Conservation (phyloP, 2,113 vertebrate genomes). For the Rhynchopsitta pachyrhyncha region DNA sequence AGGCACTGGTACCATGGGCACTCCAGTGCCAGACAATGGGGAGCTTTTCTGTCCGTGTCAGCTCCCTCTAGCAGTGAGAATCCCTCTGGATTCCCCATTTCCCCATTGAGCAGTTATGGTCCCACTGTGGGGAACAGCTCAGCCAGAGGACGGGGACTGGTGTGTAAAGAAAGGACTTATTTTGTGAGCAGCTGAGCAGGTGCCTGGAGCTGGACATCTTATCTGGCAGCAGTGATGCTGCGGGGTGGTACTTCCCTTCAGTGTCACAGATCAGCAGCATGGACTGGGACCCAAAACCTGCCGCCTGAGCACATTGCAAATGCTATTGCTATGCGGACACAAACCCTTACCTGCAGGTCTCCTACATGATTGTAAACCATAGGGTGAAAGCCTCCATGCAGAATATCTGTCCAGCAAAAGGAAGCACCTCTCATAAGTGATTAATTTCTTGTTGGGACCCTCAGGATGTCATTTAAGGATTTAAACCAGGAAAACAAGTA, state of each 20-base stretch:
- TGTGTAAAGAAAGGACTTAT: not conserved
- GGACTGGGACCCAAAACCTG: not conserved
- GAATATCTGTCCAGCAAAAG: not conserved
- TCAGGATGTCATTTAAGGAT: not conserved
- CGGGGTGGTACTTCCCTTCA: not conserved
- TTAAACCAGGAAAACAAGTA: not conserved
- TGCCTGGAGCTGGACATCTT: not conserved
- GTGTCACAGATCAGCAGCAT: fast-evolving
- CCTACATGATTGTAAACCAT: not conserved
- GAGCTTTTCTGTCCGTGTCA: fast-evolving
- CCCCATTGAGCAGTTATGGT: not conserved
- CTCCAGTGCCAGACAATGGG: not conserved
- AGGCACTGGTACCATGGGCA: not conserved
- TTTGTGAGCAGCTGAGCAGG: not conserved
- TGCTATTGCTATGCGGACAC: fast-evolving
- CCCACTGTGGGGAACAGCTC: fast-evolving
- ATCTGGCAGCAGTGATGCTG: not conserved
- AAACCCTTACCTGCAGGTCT: not conserved
- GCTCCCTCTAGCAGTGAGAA: not conserved
- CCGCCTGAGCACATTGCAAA: not conserved
- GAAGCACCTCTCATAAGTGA: not conserved
- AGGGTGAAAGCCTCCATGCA: not conserved
- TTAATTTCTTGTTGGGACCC: not conserved
- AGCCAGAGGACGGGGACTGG: fast-evolving
- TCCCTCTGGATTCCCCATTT: not conserved